Base-by-base conservation (phyloP, 2,888 invertebrate species). In the Troides oblongomaculatus region DNA sequence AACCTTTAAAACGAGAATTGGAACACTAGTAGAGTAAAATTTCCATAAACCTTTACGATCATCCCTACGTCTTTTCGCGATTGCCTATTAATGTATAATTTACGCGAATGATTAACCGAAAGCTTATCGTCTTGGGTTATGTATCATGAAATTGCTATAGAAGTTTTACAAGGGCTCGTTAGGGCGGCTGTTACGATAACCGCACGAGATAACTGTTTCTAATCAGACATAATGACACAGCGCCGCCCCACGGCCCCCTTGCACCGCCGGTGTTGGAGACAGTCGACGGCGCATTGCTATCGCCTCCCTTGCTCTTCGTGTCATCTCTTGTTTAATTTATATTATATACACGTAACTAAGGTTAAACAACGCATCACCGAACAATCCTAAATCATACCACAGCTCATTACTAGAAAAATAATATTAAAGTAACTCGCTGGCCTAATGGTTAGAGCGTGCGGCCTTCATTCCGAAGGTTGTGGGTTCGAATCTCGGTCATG, bases 181-280 rank as follows among this genome's bases (percentile, higher is more conserved):
- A 89, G 85, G 84, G 83, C 79, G 81, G 86, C 79, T 82, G 87
- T 88, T 85, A 89, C 86, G 88, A 90, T 89, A 89, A 89, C 89
- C 87, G 84, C 84, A 82, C 81, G 82, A 89, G 89, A 91, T 92
- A 89, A 90, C 90, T 86, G 88, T 87, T 90, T 87, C 89, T 89
- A 90, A 89, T 90, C 89, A 87, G 86, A 84, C 83, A 83, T 88
- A 88, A 90, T 88, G 87, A 86, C 83, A 81, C 81, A 79, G 77
- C 80, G 77, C 75, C 76, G 76, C 77, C 65, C 17, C 65, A n/a
- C 77, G 68, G 76, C 76, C 69, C 72, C 77, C 57, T 10, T 57
- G 8, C 62, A 25, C 62, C 43, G 12, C 18, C 69, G 30, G 57
- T 62, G 66, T 56, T 39, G 58, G 66, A 70, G 70, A 70, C 66